These are phyloP conservation scores for Ovis aries DNA, from an alignment of 2,113 vertebrate species.

Conservation along the genomic window DNA sequence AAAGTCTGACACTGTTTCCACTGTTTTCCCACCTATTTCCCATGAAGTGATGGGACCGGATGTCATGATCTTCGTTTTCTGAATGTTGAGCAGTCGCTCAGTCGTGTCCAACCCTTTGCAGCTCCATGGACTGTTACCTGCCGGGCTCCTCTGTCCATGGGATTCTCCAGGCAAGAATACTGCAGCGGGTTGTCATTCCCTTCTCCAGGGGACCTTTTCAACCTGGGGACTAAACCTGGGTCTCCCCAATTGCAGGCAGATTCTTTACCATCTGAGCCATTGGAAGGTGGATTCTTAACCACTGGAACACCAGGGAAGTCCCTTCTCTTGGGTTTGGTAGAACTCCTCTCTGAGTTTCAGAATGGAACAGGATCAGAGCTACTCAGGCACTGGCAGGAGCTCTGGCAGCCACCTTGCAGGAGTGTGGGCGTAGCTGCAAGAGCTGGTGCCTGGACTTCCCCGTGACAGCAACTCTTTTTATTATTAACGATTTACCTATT, in stretches of 20 bases:
- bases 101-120: background rate
- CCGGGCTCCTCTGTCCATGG: background rate
- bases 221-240: background rate
- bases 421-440: background rate
- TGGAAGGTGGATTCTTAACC: background rate
- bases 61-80: no score
- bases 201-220: background rate
- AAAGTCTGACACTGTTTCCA: no score
- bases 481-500: background rate
- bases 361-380: background rate
- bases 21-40: no score
- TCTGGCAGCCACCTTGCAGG: background rate
- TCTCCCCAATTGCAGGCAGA: background rate
- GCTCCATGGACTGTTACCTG: background rate
- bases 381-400: background rate
- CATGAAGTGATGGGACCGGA: no score
- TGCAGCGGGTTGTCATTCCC: background rate
- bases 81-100: background rate
- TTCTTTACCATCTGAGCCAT: background rate
- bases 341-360: background rate
- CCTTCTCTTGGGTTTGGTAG: background rate
- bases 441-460: background rate
- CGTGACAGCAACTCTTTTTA: background rate
- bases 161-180: background rate
- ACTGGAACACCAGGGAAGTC: background rate